Percentiles rank a stretch among this genome's conserved stretches.
Evolutionary conservation across 2,113 vertebrate genomes (phyloP).

Genomic region (Neolamprologus kungweensis): DNA sequence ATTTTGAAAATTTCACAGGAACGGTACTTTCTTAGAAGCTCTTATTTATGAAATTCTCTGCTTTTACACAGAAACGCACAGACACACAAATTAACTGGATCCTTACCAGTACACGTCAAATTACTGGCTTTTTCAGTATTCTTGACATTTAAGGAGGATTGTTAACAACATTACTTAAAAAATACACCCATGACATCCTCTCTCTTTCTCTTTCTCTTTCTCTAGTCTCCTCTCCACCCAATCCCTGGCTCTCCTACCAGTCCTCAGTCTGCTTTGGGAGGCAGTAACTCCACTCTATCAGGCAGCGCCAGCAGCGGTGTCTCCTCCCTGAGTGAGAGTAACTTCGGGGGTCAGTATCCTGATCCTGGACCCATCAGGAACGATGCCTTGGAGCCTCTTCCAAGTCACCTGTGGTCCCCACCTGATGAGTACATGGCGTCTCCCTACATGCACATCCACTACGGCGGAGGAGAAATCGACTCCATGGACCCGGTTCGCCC

Average conservation of each 20-base stretch:
- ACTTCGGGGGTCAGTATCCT: slow-evolving; percentile 75
- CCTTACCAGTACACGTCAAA: background rate
- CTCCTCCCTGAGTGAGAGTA: slow-evolving; percentile 92
- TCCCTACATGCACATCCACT: slow-evolving; percentile 90
- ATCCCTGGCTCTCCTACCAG: slow-evolving; percentile 93
- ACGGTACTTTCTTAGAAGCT: background rate
- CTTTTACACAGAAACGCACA: background rate
- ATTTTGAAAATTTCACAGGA: background rate
- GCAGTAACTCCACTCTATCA: slow-evolving; percentile 92
- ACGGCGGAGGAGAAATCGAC: slow-evolving; percentile 86
- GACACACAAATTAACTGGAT: background rate
- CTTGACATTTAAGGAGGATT: background rate
- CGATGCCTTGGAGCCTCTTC: slow-evolving; percentile 88
- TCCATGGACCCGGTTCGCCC: slow-evolving; percentile 83
- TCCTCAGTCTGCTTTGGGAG: slow-evolving; percentile 88
- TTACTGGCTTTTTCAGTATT: background rate
- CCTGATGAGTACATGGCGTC: slow-evolving; percentile 84
- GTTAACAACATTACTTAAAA: background rate
- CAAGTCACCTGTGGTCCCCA: slow-evolving; percentile 86
- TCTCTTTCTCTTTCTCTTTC: slow-evolving; percentile 7
- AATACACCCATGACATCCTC: background rate
- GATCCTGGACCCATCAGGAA: slow-evolving; percentile 79
- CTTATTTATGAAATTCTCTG: background rate
- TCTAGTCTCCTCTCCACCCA: slow-evolving; percentile 89
- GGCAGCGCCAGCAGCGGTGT: slow-evolving; percentile 96